phyloP scores from a whole-genome alignment of 2,113 vertebrate genomes.

The Epinephelus cyanopodus region DNA sequence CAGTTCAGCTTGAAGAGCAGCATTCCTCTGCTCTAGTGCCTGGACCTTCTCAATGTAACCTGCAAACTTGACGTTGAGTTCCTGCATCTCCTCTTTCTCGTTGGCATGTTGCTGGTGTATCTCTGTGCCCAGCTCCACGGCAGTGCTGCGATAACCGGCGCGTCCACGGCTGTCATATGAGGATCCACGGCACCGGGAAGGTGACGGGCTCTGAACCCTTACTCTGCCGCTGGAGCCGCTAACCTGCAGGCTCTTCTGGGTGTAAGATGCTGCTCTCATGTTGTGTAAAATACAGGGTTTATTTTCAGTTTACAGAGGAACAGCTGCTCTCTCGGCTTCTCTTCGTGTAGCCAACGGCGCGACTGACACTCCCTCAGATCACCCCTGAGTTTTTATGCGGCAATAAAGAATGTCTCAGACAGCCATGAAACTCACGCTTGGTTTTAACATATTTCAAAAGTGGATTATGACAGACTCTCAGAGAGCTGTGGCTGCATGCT shows the following conservation, averaged over 20 bases:
- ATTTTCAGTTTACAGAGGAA: slow-evolving; percentile 27
- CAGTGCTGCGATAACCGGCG: slow-evolving; percentile 67
- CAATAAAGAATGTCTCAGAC: slow-evolving; percentile 78
- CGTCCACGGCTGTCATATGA: slow-evolving; percentile 76
- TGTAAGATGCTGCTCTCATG: slow-evolving; percentile 85
- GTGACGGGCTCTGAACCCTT: slow-evolving; percentile 83
- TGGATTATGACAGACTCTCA: slow-evolving; percentile 75
- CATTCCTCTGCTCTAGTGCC: slow-evolving; percentile 83
- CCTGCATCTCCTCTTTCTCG: slow-evolving; percentile 88
- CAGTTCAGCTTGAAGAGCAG: slow-evolving; percentile 68
- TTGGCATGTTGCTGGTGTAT: slow-evolving; percentile 81
- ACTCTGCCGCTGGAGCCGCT: slow-evolving; percentile 78
- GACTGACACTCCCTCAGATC: slow-evolving; percentile 50
- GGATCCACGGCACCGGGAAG: slow-evolving; percentile 77
- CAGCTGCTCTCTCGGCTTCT: slow-evolving; percentile 34
- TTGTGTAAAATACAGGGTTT: slow-evolving; percentile 46
- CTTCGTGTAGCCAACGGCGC: slow-evolving; percentile 19
- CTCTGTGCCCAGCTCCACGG: slow-evolving; percentile 76
- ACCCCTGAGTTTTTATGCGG: slow-evolving; percentile 77
- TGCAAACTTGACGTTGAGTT: slow-evolving; percentile 84
- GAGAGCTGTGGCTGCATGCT: slow-evolving; percentile 54
- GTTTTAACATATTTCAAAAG: slow-evolving; percentile 83
- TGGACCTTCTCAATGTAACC: slow-evolving; percentile 87
- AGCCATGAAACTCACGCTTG: slow-evolving; percentile 76
- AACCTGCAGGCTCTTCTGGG: slow-evolving; percentile 84